phyloP scores from a whole-genome alignment of 2,113 vertebrate species.

The Neogobius melanostomus region DNA sequence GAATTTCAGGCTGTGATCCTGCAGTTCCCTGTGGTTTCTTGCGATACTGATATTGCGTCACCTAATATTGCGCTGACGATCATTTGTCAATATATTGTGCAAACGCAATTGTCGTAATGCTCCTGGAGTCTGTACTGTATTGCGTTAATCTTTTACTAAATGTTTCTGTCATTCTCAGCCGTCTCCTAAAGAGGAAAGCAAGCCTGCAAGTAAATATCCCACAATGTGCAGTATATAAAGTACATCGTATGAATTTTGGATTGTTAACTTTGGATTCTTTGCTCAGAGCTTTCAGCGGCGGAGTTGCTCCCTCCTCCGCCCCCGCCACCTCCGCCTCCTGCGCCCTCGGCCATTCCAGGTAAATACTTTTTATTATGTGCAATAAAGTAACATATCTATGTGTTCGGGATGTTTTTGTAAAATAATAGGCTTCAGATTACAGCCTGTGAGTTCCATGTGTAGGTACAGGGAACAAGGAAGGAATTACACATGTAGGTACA shows the following conservation, averaged over 20 bases:
- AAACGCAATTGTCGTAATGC: no score
- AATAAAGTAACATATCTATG: background rate
- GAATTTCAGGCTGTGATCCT: no score
- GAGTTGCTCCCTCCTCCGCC: conserved; percentile 30
- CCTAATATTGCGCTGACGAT: no score
- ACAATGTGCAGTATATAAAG: background rate
- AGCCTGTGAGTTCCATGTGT: no score
- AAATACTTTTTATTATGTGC: background rate
- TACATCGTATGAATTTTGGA: background rate
- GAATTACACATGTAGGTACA: no score
- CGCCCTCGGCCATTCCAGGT: conserved; percentile 16
- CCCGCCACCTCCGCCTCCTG: conserved; percentile 22
- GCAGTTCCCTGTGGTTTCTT: no score
- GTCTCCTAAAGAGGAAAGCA: conserved; percentile 89
- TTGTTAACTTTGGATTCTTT: background rate
- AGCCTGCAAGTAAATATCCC: conserved; percentile 75
- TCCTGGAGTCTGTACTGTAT: no score
- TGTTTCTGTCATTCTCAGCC: conserved; percentile 63
- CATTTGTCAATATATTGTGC: no score
- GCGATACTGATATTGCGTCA: no score
- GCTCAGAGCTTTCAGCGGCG: conserved; percentile 14
- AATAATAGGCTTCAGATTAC: no score
- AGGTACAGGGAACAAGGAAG: no score
- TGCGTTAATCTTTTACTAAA: background rate
- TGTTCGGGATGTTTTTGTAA: no score